Percentiles rank a stretch among this genome's conserved stretches.
Evolutionary conservation across 2,888 invertebrate species (phyloP).

Genomic region (Flabesymbios commensalis): DNA sequence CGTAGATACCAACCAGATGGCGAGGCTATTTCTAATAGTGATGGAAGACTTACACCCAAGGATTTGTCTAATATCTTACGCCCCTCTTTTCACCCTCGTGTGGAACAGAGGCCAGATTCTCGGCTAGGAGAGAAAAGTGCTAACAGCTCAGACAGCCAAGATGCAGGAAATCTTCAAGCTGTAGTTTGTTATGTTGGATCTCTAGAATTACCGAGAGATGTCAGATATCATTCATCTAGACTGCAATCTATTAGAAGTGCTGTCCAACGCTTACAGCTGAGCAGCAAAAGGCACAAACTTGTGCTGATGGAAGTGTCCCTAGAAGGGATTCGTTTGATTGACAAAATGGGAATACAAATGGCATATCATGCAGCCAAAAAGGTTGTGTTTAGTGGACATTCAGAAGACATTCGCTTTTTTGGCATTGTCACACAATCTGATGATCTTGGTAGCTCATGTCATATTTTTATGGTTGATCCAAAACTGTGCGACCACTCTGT

Average conservation of each 20-base stretch:
- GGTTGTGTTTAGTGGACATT: conserved; percentile 86
- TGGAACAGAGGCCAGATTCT: no score
- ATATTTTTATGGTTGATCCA: conserved; percentile 91
- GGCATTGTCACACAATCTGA: conserved; percentile 78
- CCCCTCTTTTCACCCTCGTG: no score
- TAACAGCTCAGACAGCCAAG: background rate
- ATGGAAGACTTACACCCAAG: background rate
- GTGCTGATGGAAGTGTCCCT: conserved; percentile 84
- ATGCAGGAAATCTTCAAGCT: conserved; percentile 36
- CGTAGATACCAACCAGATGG: background rate
- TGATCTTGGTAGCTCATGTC: conserved; percentile 75
- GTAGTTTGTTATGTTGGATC: conserved; percentile 89
- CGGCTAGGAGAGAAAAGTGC: background rate
- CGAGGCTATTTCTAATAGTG: background rate
- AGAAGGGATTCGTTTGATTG: conserved; percentile 74
- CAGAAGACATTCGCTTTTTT: conserved; percentile 85
- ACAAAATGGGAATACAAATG: conserved; percentile 76
- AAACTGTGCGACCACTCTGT: conserved; percentile 80
- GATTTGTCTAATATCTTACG: no score
- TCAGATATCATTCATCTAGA: conserved; percentile 61
- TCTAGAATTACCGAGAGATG: conserved; percentile 82
- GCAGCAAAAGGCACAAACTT: conserved; percentile 78
- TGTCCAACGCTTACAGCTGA: conserved; percentile 84
- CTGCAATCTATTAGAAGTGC: conserved; percentile 79
- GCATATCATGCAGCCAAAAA: conserved; percentile 86